Percentiles rank a stretch among this genome's conserved stretches.
phyloP scores from a whole-genome alignment of 53 echinoderm and acorn worm genomes.

The Holothuria scabra region DNA sequence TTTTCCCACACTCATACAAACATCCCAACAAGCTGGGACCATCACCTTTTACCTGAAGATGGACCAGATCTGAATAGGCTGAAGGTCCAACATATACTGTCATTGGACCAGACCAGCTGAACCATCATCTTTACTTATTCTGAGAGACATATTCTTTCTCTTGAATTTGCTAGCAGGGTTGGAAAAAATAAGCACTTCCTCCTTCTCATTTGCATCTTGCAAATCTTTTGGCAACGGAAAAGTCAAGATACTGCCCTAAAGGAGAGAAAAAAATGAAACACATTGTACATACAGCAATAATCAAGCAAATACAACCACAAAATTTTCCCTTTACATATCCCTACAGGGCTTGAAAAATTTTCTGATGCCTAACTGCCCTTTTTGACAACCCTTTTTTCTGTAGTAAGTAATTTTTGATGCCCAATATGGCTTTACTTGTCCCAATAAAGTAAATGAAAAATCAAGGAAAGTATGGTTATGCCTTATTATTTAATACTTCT shows the following conservation, averaged over 20 bases:
- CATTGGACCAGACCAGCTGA: slow-evolving; percentile 81
- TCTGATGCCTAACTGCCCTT: too few relatives aligned
- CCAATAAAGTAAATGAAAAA: too few relatives aligned
- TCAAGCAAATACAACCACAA: too few relatives aligned
- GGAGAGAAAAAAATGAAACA: neutral
- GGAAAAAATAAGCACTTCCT: slow-evolving; percentile 79
- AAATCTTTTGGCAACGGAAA: slow-evolving; percentile 64
- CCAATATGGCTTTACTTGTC: too few relatives aligned
- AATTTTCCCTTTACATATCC: too few relatives aligned
- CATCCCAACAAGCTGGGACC: slow-evolving; percentile 70
- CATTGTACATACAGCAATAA: neutral
- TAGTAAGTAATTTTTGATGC: too few relatives aligned
- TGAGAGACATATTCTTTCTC: slow-evolving; percentile 86
- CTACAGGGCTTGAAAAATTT: too few relatives aligned
- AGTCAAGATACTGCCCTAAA: slow-evolving; percentile 85
- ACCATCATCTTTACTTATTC: slow-evolving; percentile 77
- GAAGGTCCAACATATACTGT: slow-evolving; percentile 78
- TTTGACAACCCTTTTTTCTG: too few relatives aligned
- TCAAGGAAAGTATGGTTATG: too few relatives aligned
- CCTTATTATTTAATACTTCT: too few relatives aligned
- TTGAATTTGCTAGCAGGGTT: slow-evolving; percentile 81
- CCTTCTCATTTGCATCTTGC: slow-evolving; percentile 50
- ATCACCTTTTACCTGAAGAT: slow-evolving; percentile 45
- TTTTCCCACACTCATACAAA: slow-evolving; percentile 77
- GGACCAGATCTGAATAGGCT: slow-evolving; percentile 86